Conservation (phyloP, 2,888 invertebrate species). For the Agriopis marginaria region DNA sequence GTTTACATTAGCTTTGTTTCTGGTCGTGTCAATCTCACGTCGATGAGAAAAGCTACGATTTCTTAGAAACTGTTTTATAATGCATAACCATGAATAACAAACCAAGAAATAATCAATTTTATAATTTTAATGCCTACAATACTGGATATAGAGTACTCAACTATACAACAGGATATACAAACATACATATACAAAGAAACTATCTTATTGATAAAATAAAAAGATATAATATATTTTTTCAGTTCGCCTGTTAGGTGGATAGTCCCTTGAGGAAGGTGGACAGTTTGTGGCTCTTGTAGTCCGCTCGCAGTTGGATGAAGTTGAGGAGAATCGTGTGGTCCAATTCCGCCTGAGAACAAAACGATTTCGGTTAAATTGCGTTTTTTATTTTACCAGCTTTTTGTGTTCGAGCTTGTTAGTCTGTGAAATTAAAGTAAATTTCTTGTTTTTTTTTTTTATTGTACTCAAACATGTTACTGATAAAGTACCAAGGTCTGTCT, state of each 20-base stretch:
- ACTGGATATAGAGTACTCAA: slow-evolving; percentile 31
- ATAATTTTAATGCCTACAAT: slow-evolving; percentile 54
- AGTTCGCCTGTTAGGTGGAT: slow-evolving; percentile 58
- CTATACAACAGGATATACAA: too few species aligned
- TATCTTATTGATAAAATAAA: slow-evolving; percentile 28
- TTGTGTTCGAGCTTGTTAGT: too few species aligned
- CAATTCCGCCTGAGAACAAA: slow-evolving; percentile 91
- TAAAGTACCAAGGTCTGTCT: too few species aligned
- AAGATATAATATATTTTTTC: background rate
- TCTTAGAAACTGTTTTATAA: background rate
- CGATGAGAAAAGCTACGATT: slow-evolving; percentile 15
- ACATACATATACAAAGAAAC: slow-evolving; percentile 34
- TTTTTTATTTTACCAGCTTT: too few species aligned
- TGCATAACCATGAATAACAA: slow-evolving; percentile 1
- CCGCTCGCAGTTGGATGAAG: slow-evolving; percentile 97
- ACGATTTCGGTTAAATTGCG: slow-evolving; percentile 39
- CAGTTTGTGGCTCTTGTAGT: slow-evolving; percentile 96
- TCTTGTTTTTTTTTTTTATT: too few species aligned
- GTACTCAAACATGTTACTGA: too few species aligned
- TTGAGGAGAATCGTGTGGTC: slow-evolving; percentile 95
- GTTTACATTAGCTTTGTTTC: slow-evolving; percentile 46
- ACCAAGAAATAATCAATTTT: slow-evolving; percentile 18
- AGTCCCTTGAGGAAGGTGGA: slow-evolving; percentile 88
- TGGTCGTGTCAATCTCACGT: slow-evolving; percentile 29
- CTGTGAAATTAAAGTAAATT: too few species aligned